Evolutionary conservation across 2,113 vertebrate species (phyloP).

Genomic region (Dasyornis broadbenti): DNA sequence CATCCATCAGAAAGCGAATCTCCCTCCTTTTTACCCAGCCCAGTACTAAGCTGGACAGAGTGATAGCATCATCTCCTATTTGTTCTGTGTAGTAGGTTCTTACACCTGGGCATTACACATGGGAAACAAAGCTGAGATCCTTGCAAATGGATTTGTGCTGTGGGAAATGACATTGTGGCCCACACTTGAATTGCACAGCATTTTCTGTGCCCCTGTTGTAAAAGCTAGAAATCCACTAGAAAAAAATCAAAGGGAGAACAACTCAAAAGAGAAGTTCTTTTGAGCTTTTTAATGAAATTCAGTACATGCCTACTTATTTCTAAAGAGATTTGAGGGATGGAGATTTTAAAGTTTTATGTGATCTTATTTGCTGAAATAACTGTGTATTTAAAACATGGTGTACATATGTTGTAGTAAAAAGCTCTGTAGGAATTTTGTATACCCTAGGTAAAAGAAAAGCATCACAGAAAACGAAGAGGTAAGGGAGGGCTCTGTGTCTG

Average conservation of each 20-base stretch:
- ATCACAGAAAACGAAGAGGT: slow-evolving; percentile 18
- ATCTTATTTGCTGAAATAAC: slow-evolving; percentile 7
- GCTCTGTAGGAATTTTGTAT: slow-evolving; percentile 28
- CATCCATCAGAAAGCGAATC: neutral
- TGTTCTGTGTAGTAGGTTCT: neutral
- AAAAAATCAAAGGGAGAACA: neutral
- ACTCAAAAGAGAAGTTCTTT: neutral
- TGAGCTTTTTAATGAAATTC: slow-evolving; percentile 33
- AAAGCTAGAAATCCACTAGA: neutral
- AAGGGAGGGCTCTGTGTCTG: neutral
- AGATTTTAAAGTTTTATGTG: slow-evolving; percentile 7
- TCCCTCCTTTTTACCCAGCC: neutral
- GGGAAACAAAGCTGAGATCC: neutral
- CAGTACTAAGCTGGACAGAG: neutral
- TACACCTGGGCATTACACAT: neutral
- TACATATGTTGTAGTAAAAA: neutral
- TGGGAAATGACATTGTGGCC: neutral
- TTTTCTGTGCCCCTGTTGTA: neutral
- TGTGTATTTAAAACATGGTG: slow-evolving; percentile 2
- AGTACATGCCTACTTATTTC: neutral
- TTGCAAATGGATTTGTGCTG: neutral
- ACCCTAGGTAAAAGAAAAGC: neutral
- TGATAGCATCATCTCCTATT: neutral
- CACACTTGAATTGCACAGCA: neutral
- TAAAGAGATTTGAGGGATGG: slow-evolving; percentile 9